A percentile compares a stretch with the other conserved stretches of the same genome.
Evolutionary conservation across 2,797 vertebrate species (phyloP).

Genomic region (Microctenopoma steveboyesi): DNA sequence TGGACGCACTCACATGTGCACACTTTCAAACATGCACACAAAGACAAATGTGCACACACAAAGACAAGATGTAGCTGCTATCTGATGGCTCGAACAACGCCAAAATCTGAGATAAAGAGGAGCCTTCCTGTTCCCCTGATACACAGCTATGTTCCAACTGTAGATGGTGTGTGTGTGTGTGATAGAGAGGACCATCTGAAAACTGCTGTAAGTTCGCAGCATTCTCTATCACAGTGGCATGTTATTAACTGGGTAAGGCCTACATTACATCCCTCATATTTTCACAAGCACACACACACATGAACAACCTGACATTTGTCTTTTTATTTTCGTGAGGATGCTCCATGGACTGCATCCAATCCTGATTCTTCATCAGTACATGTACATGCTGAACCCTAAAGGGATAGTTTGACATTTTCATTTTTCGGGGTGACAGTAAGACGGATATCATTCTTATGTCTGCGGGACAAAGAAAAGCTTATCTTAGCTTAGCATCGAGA

Average conservation of each 20-base stretch:
- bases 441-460: neutral
- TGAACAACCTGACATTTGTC: slow-evolving; percentile 26
- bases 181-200: slow-evolving; percentile 76
- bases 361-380: slow-evolving; percentile 2
- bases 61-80: slow-evolving; percentile 46
- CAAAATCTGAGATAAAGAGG: slow-evolving; percentile 53
- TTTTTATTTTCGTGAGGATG: slow-evolving; percentile 23
- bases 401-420: neutral
- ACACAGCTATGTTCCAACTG: slow-evolving; percentile 49
- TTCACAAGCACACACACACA: slow-evolving; percentile 32
- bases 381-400: neutral
- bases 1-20: slow-evolving; percentile 50
- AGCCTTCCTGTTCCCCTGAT: slow-evolving; percentile 59
- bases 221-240: slow-evolving; percentile 85
- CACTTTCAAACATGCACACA: slow-evolving; percentile 36
- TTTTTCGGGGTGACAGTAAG: neutral
- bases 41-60: slow-evolving; percentile 28
- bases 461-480: neutral
- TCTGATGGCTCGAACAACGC: slow-evolving; percentile 58
- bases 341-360: neutral
- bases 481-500: neutral
- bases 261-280: slow-evolving; percentile 69
- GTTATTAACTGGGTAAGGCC: slow-evolving; percentile 80
- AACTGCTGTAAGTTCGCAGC: slow-evolving; percentile 81
- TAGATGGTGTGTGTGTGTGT: slow-evolving; percentile 13